Percentiles rank a stretch among this genome's conserved stretches.
phyloP scores from a whole-genome alignment of 2,797 vertebrate species.

The Periophthalmus magnuspinnatus region DNA sequence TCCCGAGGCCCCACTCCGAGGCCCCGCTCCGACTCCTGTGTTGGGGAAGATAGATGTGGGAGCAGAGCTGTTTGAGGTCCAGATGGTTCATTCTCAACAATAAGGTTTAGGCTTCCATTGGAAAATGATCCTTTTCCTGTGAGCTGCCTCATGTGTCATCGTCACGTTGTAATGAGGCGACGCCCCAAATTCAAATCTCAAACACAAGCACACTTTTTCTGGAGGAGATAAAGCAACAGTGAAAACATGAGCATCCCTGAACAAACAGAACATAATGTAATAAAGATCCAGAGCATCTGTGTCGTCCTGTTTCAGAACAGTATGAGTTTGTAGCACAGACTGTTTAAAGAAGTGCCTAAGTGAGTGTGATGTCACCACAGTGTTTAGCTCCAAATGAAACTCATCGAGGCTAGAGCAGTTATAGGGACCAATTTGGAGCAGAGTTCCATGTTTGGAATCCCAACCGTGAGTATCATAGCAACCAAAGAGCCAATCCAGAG shows the following conservation, averaged over 20 bases:
- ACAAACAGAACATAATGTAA: too few species aligned
- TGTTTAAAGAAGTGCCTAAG: too few species aligned
- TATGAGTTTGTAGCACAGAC: not conserved
- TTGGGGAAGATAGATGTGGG: conserved; percentile 75
- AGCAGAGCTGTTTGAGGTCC: conserved; percentile 74
- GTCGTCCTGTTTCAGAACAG: conserved; percentile 18
- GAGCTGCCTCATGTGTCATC: conserved; percentile 66
- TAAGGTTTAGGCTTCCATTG: conserved; percentile 77
- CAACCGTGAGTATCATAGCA: too few species aligned
- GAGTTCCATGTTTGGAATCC: too few species aligned
- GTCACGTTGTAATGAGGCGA: conserved; percentile 65
- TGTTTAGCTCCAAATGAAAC: too few species aligned
- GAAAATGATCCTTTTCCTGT: conserved; percentile 73
- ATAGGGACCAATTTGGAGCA: too few species aligned
- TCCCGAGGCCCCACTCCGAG: conserved; percentile 38
- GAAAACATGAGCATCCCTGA: not conserved
- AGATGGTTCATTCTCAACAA: conserved; percentile 82
- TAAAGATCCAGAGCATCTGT: not conserved
- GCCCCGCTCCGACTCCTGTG: conserved; percentile 46
- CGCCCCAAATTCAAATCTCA: conserved; percentile 47
- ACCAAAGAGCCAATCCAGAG: too few species aligned
- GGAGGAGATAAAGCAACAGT: conserved; percentile 13
- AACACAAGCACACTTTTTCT: conserved; percentile 34
- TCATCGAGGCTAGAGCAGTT: too few species aligned
- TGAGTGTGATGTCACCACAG: too few species aligned